These are phyloP conservation scores for Ridgeia piscesae DNA, from an alignment of 1,140 invertebrate species.

Conservation along the genomic window DNA sequence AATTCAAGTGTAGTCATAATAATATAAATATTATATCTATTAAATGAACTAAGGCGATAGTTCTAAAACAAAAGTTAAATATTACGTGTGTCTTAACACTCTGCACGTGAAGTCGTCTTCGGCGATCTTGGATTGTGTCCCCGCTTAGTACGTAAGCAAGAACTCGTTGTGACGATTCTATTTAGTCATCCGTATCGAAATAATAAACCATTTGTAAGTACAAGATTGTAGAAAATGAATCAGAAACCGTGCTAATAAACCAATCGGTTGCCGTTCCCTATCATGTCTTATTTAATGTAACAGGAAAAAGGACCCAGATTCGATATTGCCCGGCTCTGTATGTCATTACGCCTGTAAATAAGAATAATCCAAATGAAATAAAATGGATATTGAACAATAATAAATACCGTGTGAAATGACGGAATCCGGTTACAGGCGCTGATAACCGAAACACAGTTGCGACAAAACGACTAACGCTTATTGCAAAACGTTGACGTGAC, in stretches of 20 bases:
- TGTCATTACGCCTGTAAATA: neutral
- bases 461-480: neutral
- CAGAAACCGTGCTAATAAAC: neutral
- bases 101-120: neutral
- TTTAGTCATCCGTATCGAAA: neutral
- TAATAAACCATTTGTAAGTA: neutral
- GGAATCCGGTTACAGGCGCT: neutral
- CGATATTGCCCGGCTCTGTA: neutral
- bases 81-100: neutral
- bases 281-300: neutral
- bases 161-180: neutral
- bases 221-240: neutral
- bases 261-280: neutral
- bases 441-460: neutral
- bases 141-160: neutral
- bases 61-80: neutral
- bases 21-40: no score
- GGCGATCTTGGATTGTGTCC: neutral
- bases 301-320: neutral
- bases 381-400: conserved; percentile 1
- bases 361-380: conserved; percentile 6
- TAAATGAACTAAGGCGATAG: neutral
- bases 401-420: neutral
- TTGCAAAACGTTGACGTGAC: neutral
- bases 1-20: neutral